phyloP scores from a whole-genome alignment of 2,113 vertebrate genomes.

The Raja brachyura region DNA sequence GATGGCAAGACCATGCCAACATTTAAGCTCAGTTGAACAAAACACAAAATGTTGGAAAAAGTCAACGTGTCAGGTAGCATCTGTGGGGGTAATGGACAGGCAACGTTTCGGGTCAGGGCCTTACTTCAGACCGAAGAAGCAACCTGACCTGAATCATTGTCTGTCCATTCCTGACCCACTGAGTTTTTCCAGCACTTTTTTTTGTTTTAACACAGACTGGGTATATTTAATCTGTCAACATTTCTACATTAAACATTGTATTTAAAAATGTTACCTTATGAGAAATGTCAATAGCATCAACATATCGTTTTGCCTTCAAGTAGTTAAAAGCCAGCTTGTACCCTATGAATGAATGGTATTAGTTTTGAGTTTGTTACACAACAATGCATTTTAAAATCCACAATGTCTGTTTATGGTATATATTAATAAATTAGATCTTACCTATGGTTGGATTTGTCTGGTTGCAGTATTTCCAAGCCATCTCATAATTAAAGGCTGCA shows the following conservation, averaged over 20 bases:
- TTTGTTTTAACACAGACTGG: neutral
- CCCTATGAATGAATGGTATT: constrained; percentile 58
- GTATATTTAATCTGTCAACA: neutral
- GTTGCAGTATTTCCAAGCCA: constrained; percentile 92
- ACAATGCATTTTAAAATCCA: neutral
- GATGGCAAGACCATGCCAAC: neutral
- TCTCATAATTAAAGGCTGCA: constrained; percentile 85
- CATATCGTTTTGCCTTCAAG: constrained; percentile 85
- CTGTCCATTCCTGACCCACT: too few relatives aligned
- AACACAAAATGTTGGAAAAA: too few relatives aligned
- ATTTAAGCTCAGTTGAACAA: neutral
- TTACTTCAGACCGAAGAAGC: too few relatives aligned
- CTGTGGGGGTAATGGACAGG: too few relatives aligned
- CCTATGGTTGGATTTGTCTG: constrained; percentile 80
- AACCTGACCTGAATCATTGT: too few relatives aligned
- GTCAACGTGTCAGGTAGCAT: neutral
- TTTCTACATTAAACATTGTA: neutral
- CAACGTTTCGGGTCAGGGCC: too few relatives aligned
- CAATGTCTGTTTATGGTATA: neutral
- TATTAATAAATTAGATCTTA: constrained; percentile 47
- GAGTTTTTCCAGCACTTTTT: too few relatives aligned
- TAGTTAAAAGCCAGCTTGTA: constrained; percentile 98
- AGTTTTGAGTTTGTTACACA: constrained; percentile 10
- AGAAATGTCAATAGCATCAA: constrained; percentile 88
- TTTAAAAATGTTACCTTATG: constrained; percentile 72